Percentiles rank a stretch among this genome's conserved stretches.
Evolutionary conservation across 2,797 vertebrate species (phyloP).

Genomic region (Triplophysa bombifrons): DNA sequence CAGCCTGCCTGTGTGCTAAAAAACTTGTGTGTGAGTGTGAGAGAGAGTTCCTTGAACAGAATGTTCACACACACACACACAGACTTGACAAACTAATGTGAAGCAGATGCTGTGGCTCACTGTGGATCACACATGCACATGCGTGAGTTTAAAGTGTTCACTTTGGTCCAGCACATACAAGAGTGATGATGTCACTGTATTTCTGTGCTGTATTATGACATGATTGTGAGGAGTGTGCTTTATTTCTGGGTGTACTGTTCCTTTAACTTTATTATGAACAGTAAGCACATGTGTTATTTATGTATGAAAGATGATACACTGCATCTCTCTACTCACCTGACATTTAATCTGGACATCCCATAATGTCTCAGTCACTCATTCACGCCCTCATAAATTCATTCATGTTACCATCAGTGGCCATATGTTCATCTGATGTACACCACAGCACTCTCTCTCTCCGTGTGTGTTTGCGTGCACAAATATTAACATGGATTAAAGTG

Average conservation of each 20-base stretch:
- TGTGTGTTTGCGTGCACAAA: too few relatives aligned
- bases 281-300: constrained; percentile 72
- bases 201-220: neutral
- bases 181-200: neutral
- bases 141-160: neutral
- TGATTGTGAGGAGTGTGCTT: neutral
- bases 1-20: too few relatives aligned
- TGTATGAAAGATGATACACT: constrained; percentile 63
- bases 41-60: neutral
- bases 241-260: neutral
- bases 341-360: constrained; percentile 38
- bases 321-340: constrained; percentile 6
- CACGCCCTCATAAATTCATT: constrained; percentile 47
- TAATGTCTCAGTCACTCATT: constrained; percentile 57
- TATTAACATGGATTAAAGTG: too few relatives aligned
- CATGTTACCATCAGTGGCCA: constrained; percentile 24
- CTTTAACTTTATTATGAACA: neutral
- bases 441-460: neutral
- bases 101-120: constrained; percentile 18
- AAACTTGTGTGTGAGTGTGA: too few relatives aligned
- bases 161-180: too few relatives aligned
- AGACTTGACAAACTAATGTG: neutral
- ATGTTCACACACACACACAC: neutral
- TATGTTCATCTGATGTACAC: constrained; percentile 3
- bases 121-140: neutral